A percentile compares a stretch with the other conserved stretches of the same genome.
Evolutionary conservation across 2,888 invertebrate species (phyloP).

Genomic region (Hedya salicella): DNA sequence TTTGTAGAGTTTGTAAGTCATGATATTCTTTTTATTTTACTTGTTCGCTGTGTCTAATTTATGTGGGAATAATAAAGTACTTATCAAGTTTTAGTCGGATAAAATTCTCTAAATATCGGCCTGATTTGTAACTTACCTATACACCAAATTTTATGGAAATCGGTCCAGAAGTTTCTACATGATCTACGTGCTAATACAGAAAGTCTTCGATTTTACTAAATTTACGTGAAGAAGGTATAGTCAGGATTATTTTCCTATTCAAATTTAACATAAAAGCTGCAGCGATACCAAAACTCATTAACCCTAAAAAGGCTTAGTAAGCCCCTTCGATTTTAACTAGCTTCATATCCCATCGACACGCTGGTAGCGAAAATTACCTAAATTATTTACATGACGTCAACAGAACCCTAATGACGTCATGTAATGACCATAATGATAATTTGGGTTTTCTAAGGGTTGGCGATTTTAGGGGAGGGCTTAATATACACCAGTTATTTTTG

Average conservation of each 20-base stretch:
- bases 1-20: no score
- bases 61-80: no score
- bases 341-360: slow-evolving; percentile 52
- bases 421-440: slow-evolving; percentile 34
- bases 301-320: slow-evolving; percentile 62
- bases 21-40: no score
- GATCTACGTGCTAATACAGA: no score
- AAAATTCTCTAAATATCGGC: no score
- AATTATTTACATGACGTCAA: slow-evolving; percentile 50
- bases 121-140: no score
- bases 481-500: not conserved
- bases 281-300: slow-evolving; percentile 58
- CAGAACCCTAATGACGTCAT: slow-evolving; percentile 33
- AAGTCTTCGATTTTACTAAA: no score
- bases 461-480: slow-evolving; percentile 9
- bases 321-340: slow-evolving; percentile 54
- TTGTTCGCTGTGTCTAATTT: no score
- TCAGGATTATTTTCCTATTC: not conserved
- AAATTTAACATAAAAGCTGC: slow-evolving; percentile 3
- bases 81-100: no score
- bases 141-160: no score
- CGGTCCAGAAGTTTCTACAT: no score
- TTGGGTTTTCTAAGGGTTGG: slow-evolving; percentile 14
- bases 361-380: slow-evolving; percentile 54
- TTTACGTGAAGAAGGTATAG: no score